Evolutionary conservation across 2,888 invertebrate genomes (phyloP).

Genomic region (Capitulum mitella): DNA sequence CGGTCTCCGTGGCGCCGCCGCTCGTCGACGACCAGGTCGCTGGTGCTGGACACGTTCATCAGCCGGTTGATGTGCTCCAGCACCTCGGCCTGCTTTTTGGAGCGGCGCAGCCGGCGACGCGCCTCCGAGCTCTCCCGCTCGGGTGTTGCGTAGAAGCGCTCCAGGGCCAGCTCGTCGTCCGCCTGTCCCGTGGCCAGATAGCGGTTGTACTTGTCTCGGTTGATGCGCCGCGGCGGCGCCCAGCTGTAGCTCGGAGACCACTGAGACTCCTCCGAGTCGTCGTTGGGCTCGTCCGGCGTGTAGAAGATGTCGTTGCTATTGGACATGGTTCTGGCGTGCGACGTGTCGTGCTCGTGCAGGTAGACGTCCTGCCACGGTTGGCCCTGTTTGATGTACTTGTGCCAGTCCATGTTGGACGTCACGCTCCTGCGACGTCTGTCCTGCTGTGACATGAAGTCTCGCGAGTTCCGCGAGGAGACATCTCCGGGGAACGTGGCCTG

Average conservation of each 20-base stretch:
- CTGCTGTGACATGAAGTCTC: neutral
- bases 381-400: neutral
- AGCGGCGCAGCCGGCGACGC: neutral
- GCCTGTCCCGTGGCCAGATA: neutral
- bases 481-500: neutral
- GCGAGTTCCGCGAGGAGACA: neutral
- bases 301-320: neutral
- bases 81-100: conserved; percentile 6
- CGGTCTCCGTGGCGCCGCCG: neutral
- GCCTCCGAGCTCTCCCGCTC: neutral
- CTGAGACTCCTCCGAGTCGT: neutral
- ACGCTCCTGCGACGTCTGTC: neutral
- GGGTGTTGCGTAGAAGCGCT: conserved; percentile 6
- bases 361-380: neutral
- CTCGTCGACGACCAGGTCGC: neutral
- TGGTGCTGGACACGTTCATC: neutral
- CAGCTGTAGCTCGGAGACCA: conserved; percentile 18
- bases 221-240: neutral
- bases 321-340: neutral
- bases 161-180: neutral
- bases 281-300: neutral
- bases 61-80: conserved; percentile 4
- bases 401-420: neutral
- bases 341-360: neutral
- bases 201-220: neutral